Evolutionary conservation across 1,140 invertebrate genomes (phyloP), one percentile per base, ranked within the genome.

Genomic region (Varroa destructor): DNA sequence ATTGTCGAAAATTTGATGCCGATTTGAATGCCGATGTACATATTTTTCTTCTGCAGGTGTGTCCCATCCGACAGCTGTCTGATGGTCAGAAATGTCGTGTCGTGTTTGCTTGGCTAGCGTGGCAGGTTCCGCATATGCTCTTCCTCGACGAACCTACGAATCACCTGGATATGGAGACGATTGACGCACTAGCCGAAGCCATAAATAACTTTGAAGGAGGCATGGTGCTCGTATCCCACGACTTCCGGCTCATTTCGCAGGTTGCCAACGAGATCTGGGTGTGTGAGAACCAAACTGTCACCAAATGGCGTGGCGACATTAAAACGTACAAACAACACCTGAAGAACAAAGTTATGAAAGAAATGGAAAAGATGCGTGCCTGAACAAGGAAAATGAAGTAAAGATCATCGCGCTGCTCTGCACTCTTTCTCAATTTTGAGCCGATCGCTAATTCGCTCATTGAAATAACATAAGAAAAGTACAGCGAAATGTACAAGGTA

Each of bases 211-310:
- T 97, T 79, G 90, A 95, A 77, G 97, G 97, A 51, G 97, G 96
- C 74, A 88, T 99, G 87, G 91, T 98, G 43, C 84, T 97, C 0
- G 94, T 97, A 75, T 92, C 89, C 81, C 94, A 97, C 86, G 94
- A 97, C 83, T 97, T 97, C 82, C 86, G 96, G 80, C 86, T 99
- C 36, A 99, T 99, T 74, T 94, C 89, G 83, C 96, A 99, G 85
- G 95, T 99, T 42, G 95, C 95, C 36, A 88, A 98, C 81, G 93
- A 97, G 81, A 98, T 99, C 80, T 99, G 95, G 95, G 88, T 99
- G 25, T 99, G 97, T 80, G 94, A 98, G 79, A 91, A 99, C 75
- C 88, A 89, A 75, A 89, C 87, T 6, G 88, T 96, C 12, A 98
- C 92, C 1, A 97, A 97, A 81, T 99, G 96, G 93, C 85, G 91